Evolutionary conservation across 2,797 vertebrate species (phyloP).

Genomic region (Liasis olivaceus): DNA sequence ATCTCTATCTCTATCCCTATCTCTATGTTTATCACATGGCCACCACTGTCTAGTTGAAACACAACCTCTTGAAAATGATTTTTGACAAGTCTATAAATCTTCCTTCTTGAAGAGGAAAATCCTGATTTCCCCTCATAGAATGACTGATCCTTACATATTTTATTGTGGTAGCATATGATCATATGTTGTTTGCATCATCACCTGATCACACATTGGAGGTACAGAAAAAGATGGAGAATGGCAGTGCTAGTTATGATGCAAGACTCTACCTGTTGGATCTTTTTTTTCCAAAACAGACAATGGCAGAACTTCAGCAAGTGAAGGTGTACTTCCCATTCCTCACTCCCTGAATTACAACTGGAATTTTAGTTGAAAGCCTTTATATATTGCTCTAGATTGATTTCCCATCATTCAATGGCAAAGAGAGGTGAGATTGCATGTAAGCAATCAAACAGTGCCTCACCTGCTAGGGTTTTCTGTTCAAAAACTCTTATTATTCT

Average conservation of each 20-base stretch:
- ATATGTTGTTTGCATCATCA: not conserved
- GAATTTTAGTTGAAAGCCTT: not conserved
- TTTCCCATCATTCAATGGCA: not conserved
- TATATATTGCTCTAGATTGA: not conserved
- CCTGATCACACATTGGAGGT: not conserved
- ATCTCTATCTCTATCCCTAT: not conserved
- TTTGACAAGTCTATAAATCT: not conserved
- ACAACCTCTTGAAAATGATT: not conserved
- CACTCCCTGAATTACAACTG: not conserved
- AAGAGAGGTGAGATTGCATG: not conserved
- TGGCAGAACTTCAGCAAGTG: not conserved
- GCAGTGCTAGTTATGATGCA: not conserved
- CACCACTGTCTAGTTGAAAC: not conserved
- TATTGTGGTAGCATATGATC: not conserved
- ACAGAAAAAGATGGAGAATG: not conserved
- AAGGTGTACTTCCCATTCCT: not conserved
- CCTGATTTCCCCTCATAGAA: not conserved
- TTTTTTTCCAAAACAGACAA: not conserved
- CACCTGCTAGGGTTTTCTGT: not conserved
- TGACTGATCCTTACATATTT: not conserved
- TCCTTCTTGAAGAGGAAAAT: not conserved
- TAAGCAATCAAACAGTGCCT: not conserved
- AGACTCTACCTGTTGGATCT: not conserved
- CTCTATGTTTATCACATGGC: not conserved
- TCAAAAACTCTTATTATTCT: not conserved